phyloP scores from a whole-genome alignment of 2,797 vertebrate species.

The Fistularia commersonii region DNA sequence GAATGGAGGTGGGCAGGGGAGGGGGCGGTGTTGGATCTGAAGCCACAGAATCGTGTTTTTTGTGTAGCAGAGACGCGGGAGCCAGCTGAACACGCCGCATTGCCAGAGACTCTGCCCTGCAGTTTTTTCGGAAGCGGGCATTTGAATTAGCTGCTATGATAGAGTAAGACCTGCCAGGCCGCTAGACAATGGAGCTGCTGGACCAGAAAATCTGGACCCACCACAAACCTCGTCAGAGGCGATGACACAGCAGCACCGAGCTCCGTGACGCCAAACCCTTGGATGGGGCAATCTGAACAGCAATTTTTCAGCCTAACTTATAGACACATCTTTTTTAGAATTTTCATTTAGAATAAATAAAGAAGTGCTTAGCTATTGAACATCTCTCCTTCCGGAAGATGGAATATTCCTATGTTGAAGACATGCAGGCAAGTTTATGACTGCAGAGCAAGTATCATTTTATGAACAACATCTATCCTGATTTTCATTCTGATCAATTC shows the following conservation, averaged over 20 bases:
- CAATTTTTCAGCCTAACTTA: too few relatives aligned
- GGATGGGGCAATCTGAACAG: conserved; percentile 8
- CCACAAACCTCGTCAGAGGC: conserved; percentile 3
- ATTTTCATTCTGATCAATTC: too few relatives aligned
- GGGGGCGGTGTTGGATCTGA: too few relatives aligned
- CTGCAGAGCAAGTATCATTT: too few relatives aligned
- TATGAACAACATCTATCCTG: too few relatives aligned
- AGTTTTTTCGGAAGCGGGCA: conserved; percentile 29
- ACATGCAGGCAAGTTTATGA: too few relatives aligned
- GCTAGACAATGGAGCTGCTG: conserved; percentile 12
- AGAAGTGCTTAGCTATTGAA: too few relatives aligned
- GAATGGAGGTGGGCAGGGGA: too few relatives aligned
- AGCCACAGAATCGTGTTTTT: conserved; percentile 8
- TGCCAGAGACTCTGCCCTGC: conserved; percentile 14
- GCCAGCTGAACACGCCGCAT: conserved; percentile 24
- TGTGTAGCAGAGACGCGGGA: conserved; percentile 4
- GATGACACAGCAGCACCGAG: conserved; percentile 14
- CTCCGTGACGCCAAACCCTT: conserved; percentile 6
- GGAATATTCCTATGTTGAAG: too few relatives aligned
- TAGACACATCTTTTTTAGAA: too few relatives aligned
- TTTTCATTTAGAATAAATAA: too few relatives aligned
- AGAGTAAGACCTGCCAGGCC: conserved; percentile 1
- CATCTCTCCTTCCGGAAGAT: too few relatives aligned
- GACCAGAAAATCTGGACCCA: conserved; percentile 3
- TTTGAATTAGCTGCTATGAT: conserved; percentile 23